Evolutionary conservation across 2,888 invertebrate genomes (phyloP), one percentile per base, ranked within the genome.

Genomic region (Cheilosia vulpina): DNA sequence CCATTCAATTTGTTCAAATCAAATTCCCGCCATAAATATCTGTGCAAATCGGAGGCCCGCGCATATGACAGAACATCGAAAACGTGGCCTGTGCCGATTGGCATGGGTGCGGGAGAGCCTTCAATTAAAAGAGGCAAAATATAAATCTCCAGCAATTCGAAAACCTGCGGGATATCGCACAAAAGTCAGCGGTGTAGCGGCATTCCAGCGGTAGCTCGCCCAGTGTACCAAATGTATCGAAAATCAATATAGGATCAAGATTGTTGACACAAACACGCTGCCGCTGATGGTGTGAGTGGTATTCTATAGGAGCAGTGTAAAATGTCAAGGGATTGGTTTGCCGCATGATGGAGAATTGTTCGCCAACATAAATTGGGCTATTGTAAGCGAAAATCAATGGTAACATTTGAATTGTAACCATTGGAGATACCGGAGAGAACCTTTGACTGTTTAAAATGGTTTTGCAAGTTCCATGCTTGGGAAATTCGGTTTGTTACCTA

Each of bases 91-190:
- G 55, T 60, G 50, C 79, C 52, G 65, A 53, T 60, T 79, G 65
- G n/a, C 57, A 57, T 65, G 75, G 75, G 75, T 53, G 84, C 53
- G 84, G 68, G 69, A 53, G 62, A 57, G 69, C 83, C 65, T 75
- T 75, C 79, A 75, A 66, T 72, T 78, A 66, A 79, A 66, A 73
- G 58, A 57, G 52, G 13, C 21, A 47, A 68, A 68, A 38, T 11
- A 53, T 55, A 65, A 69, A 58, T 69, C 41, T 58, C 52, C 27
- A 75, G 57, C 63, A 73, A 72, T 60, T 13, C 7, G 21, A 57
- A 79, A 84, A 79, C 65, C 84, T 84, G 84, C 84, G 84, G 84
- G 84, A 84, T 84, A 84, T 69, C 75, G 63, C 47, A 75, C 65
- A 75, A 73, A 72, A 63, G 55, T 53, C 53, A 47, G 45, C 43